These are phyloP conservation scores for Rhynchophorus ferrugineus DNA, from an alignment of 1,140 invertebrate species.

Conservation along the genomic window DNA sequence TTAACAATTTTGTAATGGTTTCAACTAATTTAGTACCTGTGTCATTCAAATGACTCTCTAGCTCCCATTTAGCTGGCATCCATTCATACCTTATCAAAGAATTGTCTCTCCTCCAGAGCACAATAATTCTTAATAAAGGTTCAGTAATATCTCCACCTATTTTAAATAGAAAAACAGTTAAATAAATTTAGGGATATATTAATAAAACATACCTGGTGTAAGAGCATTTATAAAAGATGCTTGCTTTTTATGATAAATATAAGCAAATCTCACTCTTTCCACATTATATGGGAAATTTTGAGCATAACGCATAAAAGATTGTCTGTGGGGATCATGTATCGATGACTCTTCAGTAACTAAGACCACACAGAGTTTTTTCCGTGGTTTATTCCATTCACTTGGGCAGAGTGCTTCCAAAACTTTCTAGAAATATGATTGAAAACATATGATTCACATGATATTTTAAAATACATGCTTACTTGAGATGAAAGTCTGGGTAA, in stretches of 20 bases:
- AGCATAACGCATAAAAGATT: conserved; percentile 62
- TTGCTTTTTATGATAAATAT: conserved; percentile 79
- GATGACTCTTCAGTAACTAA: conserved; percentile 67
- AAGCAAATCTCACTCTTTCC: conserved; percentile 75
- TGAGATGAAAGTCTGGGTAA: conserved; percentile 88
- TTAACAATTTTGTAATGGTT: conserved; percentile 62
- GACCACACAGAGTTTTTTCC: conserved; percentile 82
- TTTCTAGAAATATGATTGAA: conserved; percentile 44
- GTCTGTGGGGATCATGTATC: conserved; percentile 51
- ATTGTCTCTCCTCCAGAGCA: conserved; percentile 82
- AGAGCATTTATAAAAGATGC: conserved; percentile 72
- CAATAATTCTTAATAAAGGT: conserved; percentile 65
- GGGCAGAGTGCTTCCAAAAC: conserved; percentile 83
- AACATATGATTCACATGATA: not conserved
- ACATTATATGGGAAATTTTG: conserved; percentile 50
- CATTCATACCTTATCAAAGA: conserved; percentile 87
- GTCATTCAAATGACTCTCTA: conserved; percentile 57
- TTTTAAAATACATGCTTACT: conserved; percentile 44
- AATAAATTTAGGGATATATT: conserved; percentile 4
- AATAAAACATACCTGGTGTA: conserved; percentile 45
- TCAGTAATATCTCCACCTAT: conserved; percentile 50
- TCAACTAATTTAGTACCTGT: conserved; percentile 65
- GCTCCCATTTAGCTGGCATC: conserved; percentile 60
- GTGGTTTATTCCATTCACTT: conserved; percentile 67
- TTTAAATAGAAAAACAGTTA: conserved; percentile 9